These are phyloP conservation scores for Pseudomugil gertrudae DNA, from an alignment of 2,797 vertebrate genomes.

Conservation along the genomic window DNA sequence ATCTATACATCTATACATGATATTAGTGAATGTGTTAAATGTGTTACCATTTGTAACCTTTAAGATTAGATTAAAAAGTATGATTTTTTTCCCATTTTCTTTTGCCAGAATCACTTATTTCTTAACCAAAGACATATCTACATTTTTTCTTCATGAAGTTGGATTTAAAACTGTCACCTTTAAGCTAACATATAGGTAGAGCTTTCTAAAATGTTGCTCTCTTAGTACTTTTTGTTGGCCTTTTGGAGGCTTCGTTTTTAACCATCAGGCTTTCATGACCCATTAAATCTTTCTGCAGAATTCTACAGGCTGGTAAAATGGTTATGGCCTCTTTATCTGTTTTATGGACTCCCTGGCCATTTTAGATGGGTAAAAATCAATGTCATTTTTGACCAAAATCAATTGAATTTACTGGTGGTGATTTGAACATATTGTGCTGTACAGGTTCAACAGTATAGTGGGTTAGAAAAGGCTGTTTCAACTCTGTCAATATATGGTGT, in stretches of 20 bases:
- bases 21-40: neutral
- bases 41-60: neutral
- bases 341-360: slow-evolving; percentile 82
- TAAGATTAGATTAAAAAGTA: neutral
- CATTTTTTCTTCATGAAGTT: neutral
- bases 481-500: slow-evolving; percentile 24
- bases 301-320: slow-evolving; percentile 83
- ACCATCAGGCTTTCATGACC: slow-evolving; percentile 74
- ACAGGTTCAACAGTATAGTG: slow-evolving; percentile 36
- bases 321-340: slow-evolving; percentile 85
- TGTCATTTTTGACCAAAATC: slow-evolving; percentile 77
- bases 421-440: slow-evolving; percentile 58
- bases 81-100: neutral
- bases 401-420: slow-evolving; percentile 76
- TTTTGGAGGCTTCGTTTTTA: slow-evolving; percentile 61
- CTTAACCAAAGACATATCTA: neutral
- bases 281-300: slow-evolving; percentile 79
- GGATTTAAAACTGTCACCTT: slow-evolving; percentile 23
- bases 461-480: slow-evolving; percentile 30
- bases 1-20: neutral
- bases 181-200: slow-evolving; percentile 26
- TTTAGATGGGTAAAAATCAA: slow-evolving; percentile 79
- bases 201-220: slow-evolving; percentile 30
- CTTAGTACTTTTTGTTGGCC: slow-evolving; percentile 35
- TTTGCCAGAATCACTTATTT: neutral